Evolutionary conservation across 2,888 invertebrate species (phyloP).

Genomic region (Labia minor): DNA sequence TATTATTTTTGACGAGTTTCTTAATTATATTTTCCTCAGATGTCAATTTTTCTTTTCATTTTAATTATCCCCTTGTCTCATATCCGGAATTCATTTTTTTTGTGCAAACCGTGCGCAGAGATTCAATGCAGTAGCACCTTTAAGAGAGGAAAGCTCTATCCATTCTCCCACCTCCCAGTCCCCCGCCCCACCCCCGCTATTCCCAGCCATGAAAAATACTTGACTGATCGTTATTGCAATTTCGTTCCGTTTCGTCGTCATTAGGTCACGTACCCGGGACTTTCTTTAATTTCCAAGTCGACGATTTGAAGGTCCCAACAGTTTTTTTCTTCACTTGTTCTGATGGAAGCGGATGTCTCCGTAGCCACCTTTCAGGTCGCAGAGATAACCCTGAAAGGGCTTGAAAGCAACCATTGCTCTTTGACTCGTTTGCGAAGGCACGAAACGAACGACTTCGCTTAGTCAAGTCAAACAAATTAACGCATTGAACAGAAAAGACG

Average conservation of each 20-base stretch:
- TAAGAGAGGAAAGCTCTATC: too few species aligned
- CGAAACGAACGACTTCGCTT: conserved; percentile 1
- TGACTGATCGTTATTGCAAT: conserved; percentile 13
- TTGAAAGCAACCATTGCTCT: not conserved
- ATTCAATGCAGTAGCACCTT: too few species aligned
- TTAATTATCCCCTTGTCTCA: too few species aligned
- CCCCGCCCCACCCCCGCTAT: too few species aligned
- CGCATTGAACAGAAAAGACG: not conserved
- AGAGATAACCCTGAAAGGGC: not conserved
- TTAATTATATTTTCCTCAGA: too few species aligned
- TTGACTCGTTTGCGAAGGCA: not conserved
- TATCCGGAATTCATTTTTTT: too few species aligned
- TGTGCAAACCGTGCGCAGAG: too few species aligned
- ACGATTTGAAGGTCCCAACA: not conserved
- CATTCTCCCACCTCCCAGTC: too few species aligned
- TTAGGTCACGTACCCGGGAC: not conserved
- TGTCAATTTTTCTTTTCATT: too few species aligned
- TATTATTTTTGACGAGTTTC: too few species aligned
- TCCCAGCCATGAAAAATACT: not conserved
- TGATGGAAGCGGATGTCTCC: not conserved
- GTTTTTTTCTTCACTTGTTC: not conserved
- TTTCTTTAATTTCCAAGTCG: conserved; percentile 9
- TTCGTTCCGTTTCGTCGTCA: not conserved
- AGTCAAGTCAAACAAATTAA: conserved; percentile 13
- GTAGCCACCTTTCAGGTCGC: not conserved